A percentile compares a stretch with the other conserved stretches of the same genome.
phyloP scores from a whole-genome alignment of 2,888 invertebrate genomes.

The Pheosia tremula region DNA sequence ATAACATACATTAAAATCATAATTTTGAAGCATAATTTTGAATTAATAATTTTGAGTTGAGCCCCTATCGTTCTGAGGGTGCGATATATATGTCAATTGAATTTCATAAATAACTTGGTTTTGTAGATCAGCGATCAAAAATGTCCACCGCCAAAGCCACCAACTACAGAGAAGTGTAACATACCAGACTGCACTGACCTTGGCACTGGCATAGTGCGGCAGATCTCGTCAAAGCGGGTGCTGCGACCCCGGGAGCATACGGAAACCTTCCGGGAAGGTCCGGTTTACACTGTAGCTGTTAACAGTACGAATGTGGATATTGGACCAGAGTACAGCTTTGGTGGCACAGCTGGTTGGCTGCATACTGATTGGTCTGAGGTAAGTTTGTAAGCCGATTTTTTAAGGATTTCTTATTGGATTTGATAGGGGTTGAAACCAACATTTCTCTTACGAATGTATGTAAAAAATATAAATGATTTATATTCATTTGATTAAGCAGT shows the following conservation, averaged over 20 bases:
- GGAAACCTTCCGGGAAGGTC: conserved; percentile 70
- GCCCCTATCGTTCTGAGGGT: no score
- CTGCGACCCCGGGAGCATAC: conserved; percentile 51
- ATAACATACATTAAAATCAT: no score
- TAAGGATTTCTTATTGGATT: no score
- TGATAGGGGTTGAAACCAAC: no score
- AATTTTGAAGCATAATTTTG: no score
- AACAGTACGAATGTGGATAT: conserved; percentile 65
- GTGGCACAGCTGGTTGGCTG: conserved; percentile 79
- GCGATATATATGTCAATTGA: no score
- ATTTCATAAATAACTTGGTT: not conserved
- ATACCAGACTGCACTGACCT: conserved; percentile 62
- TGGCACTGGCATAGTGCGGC: conserved; percentile 46
- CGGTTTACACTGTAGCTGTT: conserved; percentile 68
- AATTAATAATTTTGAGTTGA: no score
- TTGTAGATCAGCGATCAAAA: conserved; percentile 71
- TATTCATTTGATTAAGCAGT: no score
- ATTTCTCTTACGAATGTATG: no score
- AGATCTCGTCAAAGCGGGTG: conserved; percentile 51
- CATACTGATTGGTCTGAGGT: conserved; percentile 86
- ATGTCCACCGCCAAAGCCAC: conserved; percentile 65
- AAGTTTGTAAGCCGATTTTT: conserved; percentile 27
- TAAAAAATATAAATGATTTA: no score
- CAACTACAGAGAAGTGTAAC: conserved; percentile 60
- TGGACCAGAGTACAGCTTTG: conserved; percentile 73